These are phyloP conservation scores for Naja naja DNA, from an alignment of 2,113 vertebrate species.

Conservation along the genomic window DNA sequence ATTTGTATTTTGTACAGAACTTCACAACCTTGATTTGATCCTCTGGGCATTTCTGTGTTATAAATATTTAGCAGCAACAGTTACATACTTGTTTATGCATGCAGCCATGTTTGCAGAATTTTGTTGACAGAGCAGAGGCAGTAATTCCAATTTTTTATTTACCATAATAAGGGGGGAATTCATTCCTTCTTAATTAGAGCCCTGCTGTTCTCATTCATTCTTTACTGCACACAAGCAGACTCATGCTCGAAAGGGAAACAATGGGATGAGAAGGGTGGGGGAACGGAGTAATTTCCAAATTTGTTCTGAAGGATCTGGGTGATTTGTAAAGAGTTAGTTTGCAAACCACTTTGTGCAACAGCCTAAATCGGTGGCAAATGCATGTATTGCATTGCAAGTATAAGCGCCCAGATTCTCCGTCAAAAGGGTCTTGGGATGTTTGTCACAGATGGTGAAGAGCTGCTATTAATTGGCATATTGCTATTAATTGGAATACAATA, in stretches of 20 bases:
- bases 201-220: not conserved
- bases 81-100: slow-evolving; percentile 12
- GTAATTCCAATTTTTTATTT: not conserved
- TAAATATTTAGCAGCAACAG: slow-evolving; percentile 6
- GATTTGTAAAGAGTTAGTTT: slow-evolving; percentile 51
- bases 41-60: slow-evolving; percentile 2
- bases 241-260: not conserved
- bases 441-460: not conserved
- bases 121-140: slow-evolving; percentile 8
- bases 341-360: slow-evolving; percentile 42
- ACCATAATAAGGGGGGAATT: not conserved
- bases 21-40: slow-evolving; percentile 13
- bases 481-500: not conserved
- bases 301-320: not conserved
- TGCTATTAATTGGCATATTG: not conserved
- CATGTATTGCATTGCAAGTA: not conserved
- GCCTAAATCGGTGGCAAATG: not conserved
- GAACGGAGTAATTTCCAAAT: not conserved
- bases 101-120: slow-evolving; percentile 27
- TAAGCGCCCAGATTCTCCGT: slow-evolving; percentile 20
- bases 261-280: not conserved
- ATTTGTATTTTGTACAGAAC: slow-evolving; percentile 3
- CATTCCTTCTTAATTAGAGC: slow-evolving; percentile 15
- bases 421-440: not conserved
- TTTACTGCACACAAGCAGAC: not conserved